Conservation (phyloP, 1,140 invertebrate species). For the Manduca sexta region DNA sequence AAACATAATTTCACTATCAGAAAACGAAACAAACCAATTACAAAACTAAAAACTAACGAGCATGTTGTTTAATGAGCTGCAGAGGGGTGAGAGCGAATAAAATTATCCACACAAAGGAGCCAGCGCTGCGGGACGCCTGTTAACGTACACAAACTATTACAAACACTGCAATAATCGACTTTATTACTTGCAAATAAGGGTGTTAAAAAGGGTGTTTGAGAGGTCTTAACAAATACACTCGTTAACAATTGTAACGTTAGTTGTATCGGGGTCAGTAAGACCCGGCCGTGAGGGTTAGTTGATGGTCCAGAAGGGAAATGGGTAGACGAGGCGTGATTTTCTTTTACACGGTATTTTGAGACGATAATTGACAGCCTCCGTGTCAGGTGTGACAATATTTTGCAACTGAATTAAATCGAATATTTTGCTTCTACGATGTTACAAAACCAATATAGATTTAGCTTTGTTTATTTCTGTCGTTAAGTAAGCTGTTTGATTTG, state of each 20-base stretch:
- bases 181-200: slow-evolving; percentile 1
- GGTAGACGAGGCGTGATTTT: too few species aligned
- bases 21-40: slow-evolving; percentile 15
- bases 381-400: too few species aligned
- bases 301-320: too few species aligned
- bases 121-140: slow-evolving; percentile 44
- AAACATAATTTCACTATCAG: slow-evolving; percentile 1
- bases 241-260: slow-evolving; percentile 40
- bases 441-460: too few species aligned
- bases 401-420: too few species aligned
- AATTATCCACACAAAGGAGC: slow-evolving; percentile 53
- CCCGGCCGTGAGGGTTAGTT: not conserved
- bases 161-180: not conserved
- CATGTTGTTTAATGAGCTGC: slow-evolving; percentile 43
- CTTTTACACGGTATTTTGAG: too few species aligned
- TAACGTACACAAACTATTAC: slow-evolving; percentile 13
- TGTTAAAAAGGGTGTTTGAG: slow-evolving; percentile 8
- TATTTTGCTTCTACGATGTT: too few species aligned
- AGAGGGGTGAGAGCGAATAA: slow-evolving; percentile 29
- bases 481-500: too few species aligned
- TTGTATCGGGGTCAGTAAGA: slow-evolving; percentile 27
- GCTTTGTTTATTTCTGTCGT: not conserved
- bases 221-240: slow-evolving; percentile 39
- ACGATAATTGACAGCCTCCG: too few species aligned
- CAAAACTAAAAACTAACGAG: slow-evolving; percentile 13